Percentiles rank a stretch among this genome's conserved stretches.
These are phyloP conservation scores for Reticulitermes lucifugus DNA, from an alignment of 2,888 invertebrate species.

Conservation along the genomic window DNA sequence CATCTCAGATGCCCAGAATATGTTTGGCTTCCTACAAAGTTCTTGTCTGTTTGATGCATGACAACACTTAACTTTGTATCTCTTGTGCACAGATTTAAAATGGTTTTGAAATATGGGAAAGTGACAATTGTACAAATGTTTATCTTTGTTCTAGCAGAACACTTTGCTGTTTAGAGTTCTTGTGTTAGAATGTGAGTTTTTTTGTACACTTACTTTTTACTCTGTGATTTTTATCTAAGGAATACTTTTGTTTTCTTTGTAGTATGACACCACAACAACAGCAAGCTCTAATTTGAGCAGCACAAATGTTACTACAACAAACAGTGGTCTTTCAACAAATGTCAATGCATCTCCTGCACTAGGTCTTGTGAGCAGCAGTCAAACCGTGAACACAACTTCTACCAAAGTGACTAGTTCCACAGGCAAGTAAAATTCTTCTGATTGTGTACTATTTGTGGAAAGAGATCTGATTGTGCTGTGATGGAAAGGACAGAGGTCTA, in stretches of 20 bases:
- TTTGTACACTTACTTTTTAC: neutral
- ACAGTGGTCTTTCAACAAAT: conserved; percentile 52
- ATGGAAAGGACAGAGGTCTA: neutral
- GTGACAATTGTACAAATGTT: too few relatives aligned
- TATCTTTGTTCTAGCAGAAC: too few relatives aligned
- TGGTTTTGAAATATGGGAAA: too few relatives aligned
- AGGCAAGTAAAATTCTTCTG: conserved; percentile 55
- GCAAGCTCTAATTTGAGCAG: conserved; percentile 53
- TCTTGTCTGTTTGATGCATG: too few relatives aligned
- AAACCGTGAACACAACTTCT: conserved; percentile 59
- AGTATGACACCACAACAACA: conserved; percentile 54
- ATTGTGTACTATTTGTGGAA: neutral
- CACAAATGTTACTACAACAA: conserved; percentile 53
- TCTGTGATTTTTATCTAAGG: neutral
- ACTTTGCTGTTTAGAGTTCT: neutral
- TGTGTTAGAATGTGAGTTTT: neutral
- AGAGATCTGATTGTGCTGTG: too few relatives aligned
- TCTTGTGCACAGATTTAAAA: too few relatives aligned
- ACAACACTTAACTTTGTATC: too few relatives aligned
- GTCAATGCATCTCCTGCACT: conserved; percentile 53
- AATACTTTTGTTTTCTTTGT: conserved; percentile 33
- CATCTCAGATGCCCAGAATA: too few relatives aligned
- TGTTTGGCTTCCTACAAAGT: too few relatives aligned
- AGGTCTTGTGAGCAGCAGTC: conserved; percentile 58
- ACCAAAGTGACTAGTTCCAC: conserved; percentile 65